phyloP scores from a whole-genome alignment of 1,140 invertebrate species.

The Pinna nobilis region DNA sequence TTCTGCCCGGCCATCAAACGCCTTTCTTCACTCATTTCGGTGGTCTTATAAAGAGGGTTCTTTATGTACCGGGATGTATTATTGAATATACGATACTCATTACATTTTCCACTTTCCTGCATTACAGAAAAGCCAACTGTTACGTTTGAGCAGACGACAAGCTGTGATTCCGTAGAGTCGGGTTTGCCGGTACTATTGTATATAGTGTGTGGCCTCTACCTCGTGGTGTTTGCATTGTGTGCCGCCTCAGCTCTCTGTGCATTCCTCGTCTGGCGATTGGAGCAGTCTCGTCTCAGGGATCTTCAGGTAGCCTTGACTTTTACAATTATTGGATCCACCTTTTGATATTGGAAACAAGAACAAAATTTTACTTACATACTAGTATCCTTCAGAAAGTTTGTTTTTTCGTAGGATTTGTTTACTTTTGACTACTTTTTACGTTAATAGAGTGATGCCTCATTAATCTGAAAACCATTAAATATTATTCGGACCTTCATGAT shows the following conservation, averaged over 20 bases:
- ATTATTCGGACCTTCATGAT: no score
- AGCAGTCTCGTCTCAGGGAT: conserved; percentile 19
- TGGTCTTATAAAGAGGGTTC: no score
- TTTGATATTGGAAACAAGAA: no score
- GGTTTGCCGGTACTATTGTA: conserved; percentile 46
- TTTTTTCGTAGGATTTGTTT: no score
- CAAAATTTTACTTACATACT: neutral
- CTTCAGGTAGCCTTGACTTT: neutral
- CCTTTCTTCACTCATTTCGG: no score
- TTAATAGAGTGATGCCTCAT: no score
- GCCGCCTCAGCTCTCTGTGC: conserved; percentile 35
- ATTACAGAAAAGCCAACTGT: conserved; percentile 45
- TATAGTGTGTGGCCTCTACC: conserved; percentile 42
- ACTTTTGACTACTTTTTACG: no score
- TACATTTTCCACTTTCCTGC: neutral
- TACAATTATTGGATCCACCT: neutral
- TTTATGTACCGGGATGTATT: no score
- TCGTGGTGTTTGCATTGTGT: conserved; percentile 38
- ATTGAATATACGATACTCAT: no score
- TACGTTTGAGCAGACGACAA: conserved; percentile 40
- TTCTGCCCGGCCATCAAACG: no score
- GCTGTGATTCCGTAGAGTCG: conserved; percentile 41
- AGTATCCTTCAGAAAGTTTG: neutral
- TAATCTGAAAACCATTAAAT: no score
- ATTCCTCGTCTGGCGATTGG: conserved; percentile 46